Evolutionary conservation across 2,797 vertebrate species (phyloP).

Genomic region (Chiroxiphia lanceolata): DNA sequence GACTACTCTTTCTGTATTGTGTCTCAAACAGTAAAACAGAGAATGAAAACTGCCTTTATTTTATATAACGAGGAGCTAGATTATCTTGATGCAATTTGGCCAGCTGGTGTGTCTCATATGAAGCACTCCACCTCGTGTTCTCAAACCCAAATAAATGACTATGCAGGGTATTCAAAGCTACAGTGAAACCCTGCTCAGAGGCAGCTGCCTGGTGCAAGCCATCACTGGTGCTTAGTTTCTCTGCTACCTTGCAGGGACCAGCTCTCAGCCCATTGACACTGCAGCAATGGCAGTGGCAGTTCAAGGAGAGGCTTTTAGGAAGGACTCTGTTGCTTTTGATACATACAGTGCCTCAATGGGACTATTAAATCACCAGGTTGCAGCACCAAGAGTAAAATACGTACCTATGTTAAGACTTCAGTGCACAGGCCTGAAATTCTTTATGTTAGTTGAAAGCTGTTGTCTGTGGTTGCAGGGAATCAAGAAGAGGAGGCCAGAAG

Average conservation of each 20-base stretch:
- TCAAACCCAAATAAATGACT: not conserved
- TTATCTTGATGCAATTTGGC: not conserved
- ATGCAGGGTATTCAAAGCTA: not conserved
- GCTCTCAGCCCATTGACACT: fast-evolving
- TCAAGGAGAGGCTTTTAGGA: not conserved
- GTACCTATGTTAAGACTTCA: fast-evolving
- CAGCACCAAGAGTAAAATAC: not conserved
- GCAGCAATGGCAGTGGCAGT: not conserved
- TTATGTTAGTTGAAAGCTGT: not conserved
- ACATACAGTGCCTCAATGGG: not conserved
- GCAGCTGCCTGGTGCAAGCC: not conserved
- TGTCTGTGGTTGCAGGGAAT: not conserved
- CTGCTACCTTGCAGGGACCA: not conserved
- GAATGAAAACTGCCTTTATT: not conserved
- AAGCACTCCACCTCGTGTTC: not conserved
- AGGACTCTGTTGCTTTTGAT: not conserved
- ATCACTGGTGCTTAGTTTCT: not conserved
- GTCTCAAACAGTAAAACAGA: not conserved
- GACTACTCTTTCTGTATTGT: not conserved
- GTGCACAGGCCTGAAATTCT: not conserved
- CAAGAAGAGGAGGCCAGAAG: not conserved
- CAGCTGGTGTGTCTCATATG: not conserved
- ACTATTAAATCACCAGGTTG: not conserved
- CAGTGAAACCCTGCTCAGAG: not conserved
- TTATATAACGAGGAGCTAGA: not conserved